Conservation (phyloP, 2,888 invertebrate species). For the Sclerodermus sp. region DNA sequence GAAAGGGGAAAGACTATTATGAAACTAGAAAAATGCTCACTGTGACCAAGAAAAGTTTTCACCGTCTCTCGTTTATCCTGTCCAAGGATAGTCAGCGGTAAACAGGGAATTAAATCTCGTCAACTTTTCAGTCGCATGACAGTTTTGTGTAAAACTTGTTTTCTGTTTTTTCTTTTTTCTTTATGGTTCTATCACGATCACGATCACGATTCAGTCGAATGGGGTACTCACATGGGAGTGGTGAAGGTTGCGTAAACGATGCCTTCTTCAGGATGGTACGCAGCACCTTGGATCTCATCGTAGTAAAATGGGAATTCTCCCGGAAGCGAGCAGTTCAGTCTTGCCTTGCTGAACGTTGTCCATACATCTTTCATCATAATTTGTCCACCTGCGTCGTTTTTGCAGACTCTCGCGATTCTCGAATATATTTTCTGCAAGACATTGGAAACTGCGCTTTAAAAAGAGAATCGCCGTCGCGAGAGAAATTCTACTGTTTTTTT, state of each 20-base stretch:
- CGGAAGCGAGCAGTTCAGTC: conserved; percentile 80
- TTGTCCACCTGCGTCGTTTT: conserved; percentile 82
- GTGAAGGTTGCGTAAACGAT: conserved; percentile 83
- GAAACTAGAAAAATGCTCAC: no score
- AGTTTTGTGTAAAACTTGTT: no score
- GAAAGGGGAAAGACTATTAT: no score
- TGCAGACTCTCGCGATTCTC: conserved; percentile 87
- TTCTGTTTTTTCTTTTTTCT: background rate
- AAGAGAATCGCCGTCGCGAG: no score
- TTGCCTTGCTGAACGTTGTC: conserved; percentile 89
- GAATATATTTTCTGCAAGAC: conserved; percentile 77
- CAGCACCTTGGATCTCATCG: conserved; percentile 84
- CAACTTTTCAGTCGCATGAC: no score
- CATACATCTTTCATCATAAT: conserved; percentile 80
- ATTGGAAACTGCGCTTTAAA: no score
- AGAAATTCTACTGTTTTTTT: no score
- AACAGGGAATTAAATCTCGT: no score
- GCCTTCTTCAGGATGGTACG: conserved; percentile 75
- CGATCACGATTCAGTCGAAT: no score
- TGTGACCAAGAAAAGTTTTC: no score
- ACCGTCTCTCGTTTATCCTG: no score
- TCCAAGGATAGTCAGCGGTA: no score
- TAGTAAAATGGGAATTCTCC: conserved; percentile 88
- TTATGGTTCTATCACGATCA: background rate
- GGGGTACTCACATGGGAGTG: conserved; percentile 68